phyloP scores from a whole-genome alignment of 2,113 vertebrate genomes.

The Rhinoderma darwinii region DNA sequence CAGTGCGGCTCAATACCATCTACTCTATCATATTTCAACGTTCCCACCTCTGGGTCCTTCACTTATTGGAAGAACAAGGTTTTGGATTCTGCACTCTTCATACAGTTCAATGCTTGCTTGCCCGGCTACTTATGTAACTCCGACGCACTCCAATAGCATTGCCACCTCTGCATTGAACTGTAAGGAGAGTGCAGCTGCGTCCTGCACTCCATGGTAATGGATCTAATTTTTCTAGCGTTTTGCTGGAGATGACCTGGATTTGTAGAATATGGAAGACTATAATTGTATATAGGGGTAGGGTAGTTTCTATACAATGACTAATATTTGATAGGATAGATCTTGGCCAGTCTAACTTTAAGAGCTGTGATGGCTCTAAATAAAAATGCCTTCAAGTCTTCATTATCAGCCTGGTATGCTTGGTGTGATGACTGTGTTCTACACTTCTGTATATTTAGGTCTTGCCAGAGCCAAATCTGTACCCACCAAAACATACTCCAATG shows the following conservation, averaged over 20 bases:
- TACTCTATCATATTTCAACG: too few species aligned
- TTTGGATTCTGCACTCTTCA: too few species aligned
- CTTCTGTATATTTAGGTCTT: slow-evolving; percentile 74
- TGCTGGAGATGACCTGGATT: background rate
- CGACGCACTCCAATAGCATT: too few species aligned
- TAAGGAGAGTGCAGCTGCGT: too few species aligned
- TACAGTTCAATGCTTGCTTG: too few species aligned
- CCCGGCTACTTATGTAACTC: too few species aligned
- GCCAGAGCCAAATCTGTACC: slow-evolving; percentile 95
- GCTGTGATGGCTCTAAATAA: background rate
- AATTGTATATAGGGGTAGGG: background rate
- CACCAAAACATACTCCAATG: slow-evolving; percentile 96
- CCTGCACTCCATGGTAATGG: too few species aligned
- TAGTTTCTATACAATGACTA: background rate
- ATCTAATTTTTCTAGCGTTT: too few species aligned
- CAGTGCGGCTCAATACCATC: too few species aligned
- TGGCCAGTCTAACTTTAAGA: background rate
- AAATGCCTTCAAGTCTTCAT: background rate
- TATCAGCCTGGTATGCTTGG: background rate
- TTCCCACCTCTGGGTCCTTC: too few species aligned
- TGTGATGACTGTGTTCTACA: background rate
- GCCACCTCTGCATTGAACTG: too few species aligned
- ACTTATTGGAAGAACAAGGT: too few species aligned
- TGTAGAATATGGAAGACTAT: background rate
- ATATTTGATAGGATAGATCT: background rate